Evolutionary conservation across 2,888 invertebrate genomes (phyloP).

Genomic region (Sminthurides aquaticus): DNA sequence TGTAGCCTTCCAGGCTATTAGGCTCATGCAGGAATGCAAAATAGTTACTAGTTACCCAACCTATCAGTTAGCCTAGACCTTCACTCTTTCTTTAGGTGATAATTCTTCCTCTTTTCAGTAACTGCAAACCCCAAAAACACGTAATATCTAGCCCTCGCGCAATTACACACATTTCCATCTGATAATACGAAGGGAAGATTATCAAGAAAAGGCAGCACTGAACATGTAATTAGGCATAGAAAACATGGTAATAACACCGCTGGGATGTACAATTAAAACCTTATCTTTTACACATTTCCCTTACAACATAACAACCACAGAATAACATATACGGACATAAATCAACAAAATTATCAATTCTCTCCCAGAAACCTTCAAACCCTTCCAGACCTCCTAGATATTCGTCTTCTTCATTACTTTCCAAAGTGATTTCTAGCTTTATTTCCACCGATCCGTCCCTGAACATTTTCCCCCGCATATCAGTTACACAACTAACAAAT

Average conservation of each 20-base stretch:
- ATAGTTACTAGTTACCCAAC: not conserved
- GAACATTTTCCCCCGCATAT: no score
- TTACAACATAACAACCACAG: no score
- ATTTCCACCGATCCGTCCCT: no score
- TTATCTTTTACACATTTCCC: no score
- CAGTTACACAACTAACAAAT: no score
- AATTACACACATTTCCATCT: no score
- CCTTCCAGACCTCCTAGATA: not conserved
- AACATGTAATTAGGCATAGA: not conserved
- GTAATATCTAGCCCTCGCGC: no score
- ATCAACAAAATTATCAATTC: not conserved
- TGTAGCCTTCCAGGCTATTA: not conserved
- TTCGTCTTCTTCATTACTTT: not conserved
- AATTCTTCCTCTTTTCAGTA: no score
- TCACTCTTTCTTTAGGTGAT: no score
- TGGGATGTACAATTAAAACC: not conserved
- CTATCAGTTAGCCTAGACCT: not conserved
- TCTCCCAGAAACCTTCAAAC: not conserved
- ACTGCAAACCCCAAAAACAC: no score
- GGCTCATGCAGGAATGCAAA: not conserved
- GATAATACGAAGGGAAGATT: no score
- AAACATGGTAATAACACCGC: not conserved
- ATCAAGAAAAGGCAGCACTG: not conserved
- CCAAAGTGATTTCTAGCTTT: not conserved
- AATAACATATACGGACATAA: no score